Percentiles rank a stretch among this genome's conserved stretches.
These are phyloP conservation scores for Gadus chalcogrammus DNA, from an alignment of 2,113 vertebrate genomes.

Conservation along the genomic window DNA sequence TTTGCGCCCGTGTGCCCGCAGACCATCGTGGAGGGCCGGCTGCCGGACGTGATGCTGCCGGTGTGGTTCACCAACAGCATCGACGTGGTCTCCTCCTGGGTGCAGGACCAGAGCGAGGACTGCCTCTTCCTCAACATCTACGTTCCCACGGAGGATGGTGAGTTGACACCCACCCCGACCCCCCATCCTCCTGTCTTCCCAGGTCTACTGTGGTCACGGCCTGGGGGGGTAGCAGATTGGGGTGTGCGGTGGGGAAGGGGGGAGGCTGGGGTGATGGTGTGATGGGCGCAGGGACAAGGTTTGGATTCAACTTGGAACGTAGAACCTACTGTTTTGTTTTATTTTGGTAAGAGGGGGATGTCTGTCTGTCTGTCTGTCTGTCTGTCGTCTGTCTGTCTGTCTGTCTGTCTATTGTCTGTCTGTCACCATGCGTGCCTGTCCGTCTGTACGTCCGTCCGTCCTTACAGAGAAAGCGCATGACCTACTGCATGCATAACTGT, in stretches of 20 bases:
- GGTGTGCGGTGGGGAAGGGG: slow-evolving; percentile 41
- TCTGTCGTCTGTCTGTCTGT: slow-evolving; percentile 43
- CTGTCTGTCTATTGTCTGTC: slow-evolving; percentile 33
- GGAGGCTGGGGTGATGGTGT: slow-evolving; percentile 20
- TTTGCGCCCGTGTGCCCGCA: slow-evolving; percentile 97
- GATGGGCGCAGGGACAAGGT: slow-evolving; percentile 18
- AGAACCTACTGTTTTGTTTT: slow-evolving; percentile 11
- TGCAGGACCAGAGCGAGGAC: slow-evolving; percentile 99
- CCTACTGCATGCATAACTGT: too few species aligned
- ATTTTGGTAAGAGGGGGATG: slow-evolving; percentile 41
- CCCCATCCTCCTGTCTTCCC: background rate
- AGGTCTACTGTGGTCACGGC: background rate
- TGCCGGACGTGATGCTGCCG: slow-evolving; percentile 98
- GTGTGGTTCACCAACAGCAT: slow-evolving; percentile 99
- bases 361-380: slow-evolving; percentile 26
- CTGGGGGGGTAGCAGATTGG: slow-evolving; percentile 1
- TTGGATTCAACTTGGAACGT: slow-evolving; percentile 6
- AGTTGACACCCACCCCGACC: slow-evolving; percentile 66
- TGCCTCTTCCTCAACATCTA: slow-evolving; percentile 99
- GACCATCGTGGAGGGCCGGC: slow-evolving; percentile 93
- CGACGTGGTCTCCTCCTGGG: slow-evolving; percentile 92
- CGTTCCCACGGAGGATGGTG: slow-evolving; percentile 99
- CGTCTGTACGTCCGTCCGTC: background rate
- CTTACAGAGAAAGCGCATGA: too few species aligned
- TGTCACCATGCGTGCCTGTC: background rate